Base-by-base conservation (phyloP, 2,797 vertebrate genomes). In the Paedocypris micromegethes region DNA sequence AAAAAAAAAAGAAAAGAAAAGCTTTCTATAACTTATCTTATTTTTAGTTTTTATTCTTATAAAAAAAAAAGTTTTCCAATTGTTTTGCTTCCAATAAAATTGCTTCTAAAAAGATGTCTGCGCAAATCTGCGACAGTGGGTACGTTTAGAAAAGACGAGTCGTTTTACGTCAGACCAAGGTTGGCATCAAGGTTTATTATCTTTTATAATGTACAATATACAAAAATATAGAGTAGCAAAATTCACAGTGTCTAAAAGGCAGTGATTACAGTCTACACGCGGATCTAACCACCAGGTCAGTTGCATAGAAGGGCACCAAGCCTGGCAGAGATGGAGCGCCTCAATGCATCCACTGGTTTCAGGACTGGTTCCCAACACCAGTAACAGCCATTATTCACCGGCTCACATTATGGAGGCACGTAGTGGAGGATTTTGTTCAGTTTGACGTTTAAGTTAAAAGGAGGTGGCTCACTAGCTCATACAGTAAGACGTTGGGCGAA, bases 181-280 rank as follows among this genome's bases (percentile, higher is more conserved):
- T 89, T 88, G 84, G 85, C 87, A 88, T 90, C 86, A 87, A 86
- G 83, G 85, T 91, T 90, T 94, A 93, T 92, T 93, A 85, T 91
- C 90, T 85, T 93, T 93, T 91, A 90, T 90, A 91, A 91, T 92
- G 90, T 94, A 94, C 92, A 94, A 93, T 92, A 91, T 96, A 96
- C 91, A 95, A 94, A 96, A 94, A 95, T 93, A 94, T 91, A 93
- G 89, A 89, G 90, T 94, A 94, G 86, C 89, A 92, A 80, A 91
- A 92, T 93, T 94, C 93, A 95, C 92, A 95, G 94, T 93, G 92
- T 94, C 91, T 94, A 93, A 93, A 90, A 93, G 92, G 93, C 93
- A 94, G 93, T 93, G 92, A 92, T 93, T 91, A 93, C 87, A 92
- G 89, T 93, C 91, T 91, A 92, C 87, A 87, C 86, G 90, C 90